These are phyloP conservation scores for Cephus nigrinus DNA, from an alignment of 2,888 invertebrate genomes.

Conservation along the genomic window DNA sequence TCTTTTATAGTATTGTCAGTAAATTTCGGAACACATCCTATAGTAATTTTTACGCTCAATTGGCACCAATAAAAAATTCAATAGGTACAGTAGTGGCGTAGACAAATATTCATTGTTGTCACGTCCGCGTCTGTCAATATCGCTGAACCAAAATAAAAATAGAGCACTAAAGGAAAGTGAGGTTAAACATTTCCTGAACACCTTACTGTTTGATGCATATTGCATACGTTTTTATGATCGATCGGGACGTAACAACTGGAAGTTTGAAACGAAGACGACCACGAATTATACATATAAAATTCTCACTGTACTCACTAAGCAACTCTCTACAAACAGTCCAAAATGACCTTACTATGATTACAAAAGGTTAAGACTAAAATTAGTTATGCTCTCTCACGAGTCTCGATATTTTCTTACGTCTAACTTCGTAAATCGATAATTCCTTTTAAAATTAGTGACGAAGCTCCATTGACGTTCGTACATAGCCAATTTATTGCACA, in stretches of 20 bases:
- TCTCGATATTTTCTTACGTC: not conserved
- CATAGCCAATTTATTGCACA: not conserved
- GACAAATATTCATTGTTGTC: not conserved
- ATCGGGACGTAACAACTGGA: not conserved
- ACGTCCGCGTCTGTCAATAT: not conserved
- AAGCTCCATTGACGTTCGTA: not conserved
- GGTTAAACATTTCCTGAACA: not conserved
- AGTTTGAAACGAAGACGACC: not conserved
- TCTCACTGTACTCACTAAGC: not conserved
- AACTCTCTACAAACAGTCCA: not conserved
- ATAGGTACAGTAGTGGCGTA: not conserved
- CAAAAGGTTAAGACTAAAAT: not conserved
- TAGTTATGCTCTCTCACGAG: not conserved
- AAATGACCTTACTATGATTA: not conserved
- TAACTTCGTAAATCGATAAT: not conserved
- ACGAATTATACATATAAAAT: not conserved
- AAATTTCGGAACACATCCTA: too few relatives aligned
- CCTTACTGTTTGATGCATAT: not conserved
- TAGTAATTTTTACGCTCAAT: not conserved
- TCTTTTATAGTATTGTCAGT: too few relatives aligned
- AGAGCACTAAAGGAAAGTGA: not conserved
- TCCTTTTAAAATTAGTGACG: not conserved
- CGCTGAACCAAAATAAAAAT: not conserved
- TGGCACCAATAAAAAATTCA: not conserved
- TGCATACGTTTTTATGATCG: not conserved